Conservation (phyloP, 2,888 invertebrate genomes). For the Pristionchus mayeri region DNA sequence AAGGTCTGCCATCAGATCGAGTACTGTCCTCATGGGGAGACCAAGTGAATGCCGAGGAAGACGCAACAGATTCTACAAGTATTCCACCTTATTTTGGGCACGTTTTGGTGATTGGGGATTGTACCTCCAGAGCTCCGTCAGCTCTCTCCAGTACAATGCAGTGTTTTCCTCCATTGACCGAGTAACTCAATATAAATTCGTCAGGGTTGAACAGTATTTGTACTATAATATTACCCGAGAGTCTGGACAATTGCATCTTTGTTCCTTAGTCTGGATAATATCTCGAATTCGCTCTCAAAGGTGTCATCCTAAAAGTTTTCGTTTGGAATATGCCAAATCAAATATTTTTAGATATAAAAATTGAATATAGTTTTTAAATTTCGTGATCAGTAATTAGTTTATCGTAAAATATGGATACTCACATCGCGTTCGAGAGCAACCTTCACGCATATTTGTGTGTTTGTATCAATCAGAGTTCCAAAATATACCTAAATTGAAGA, state of each 20-base stretch:
- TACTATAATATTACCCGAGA: background rate
- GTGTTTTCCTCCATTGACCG: background rate
- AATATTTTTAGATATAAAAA: no score
- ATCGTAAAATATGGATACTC: no score
- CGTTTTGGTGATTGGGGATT: background rate
- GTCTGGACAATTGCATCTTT: background rate
- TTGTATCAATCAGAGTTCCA: background rate
- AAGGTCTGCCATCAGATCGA: background rate
- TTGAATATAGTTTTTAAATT: no score
- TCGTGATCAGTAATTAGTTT: no score
- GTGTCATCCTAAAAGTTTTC: background rate
- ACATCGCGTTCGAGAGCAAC: background rate
- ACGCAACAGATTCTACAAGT: background rate
- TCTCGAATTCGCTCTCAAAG: background rate
- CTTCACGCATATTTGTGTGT: constrained; percentile 7
- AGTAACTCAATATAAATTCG: background rate
- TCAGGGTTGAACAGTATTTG: no score
- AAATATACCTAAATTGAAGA: constrained; percentile 9
- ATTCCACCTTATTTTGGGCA: background rate
- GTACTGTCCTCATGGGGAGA: background rate
- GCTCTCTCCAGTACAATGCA: constrained; percentile 3
- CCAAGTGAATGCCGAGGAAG: constrained; percentile 1
- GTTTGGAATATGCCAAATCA: no score
- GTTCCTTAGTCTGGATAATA: background rate
- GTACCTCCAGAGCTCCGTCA: constrained; percentile 8